These are phyloP conservation scores for Habrosyne pyritoides DNA, from an alignment of 2,888 invertebrate genomes.

Conservation along the genomic window DNA sequence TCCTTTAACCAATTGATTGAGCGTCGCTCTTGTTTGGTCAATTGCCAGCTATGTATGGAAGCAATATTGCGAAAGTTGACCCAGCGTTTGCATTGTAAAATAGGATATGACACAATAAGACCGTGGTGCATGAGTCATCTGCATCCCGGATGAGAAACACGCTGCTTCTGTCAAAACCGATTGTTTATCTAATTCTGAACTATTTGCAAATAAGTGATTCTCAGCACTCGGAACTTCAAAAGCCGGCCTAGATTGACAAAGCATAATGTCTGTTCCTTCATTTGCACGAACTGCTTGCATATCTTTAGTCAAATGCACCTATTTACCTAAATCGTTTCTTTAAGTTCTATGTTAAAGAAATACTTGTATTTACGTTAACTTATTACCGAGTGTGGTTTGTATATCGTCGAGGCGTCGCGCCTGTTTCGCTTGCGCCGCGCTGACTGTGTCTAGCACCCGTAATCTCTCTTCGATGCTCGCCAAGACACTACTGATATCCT, in stretches of 20 bases:
- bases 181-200: conserved; percentile 3
- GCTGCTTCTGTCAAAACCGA: conserved; percentile 16
- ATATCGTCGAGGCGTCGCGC: conserved; percentile 74
- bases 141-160: conserved; percentile 40
- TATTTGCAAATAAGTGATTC: not conserved
- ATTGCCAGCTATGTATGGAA: conserved; percentile 57
- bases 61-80: conserved; percentile 68
- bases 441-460: conserved; percentile 67
- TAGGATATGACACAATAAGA: conserved; percentile 76
- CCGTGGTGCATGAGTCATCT: conserved; percentile 45
- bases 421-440: conserved; percentile 69
- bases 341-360: not conserved
- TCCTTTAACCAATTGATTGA: conserved; percentile 68
- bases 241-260: not conserved
- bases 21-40: conserved; percentile 64
- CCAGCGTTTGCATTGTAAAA: conserved; percentile 59
- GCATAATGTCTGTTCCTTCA: not conserved
- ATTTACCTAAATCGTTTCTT: not conserved
- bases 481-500: conserved; percentile 69
- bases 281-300: conserved; percentile 4
- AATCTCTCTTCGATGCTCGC: conserved; percentile 73
- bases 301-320: not conserved
- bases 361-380: not conserved
- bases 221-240: not conserved
- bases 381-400: conserved; percentile 75